phyloP scores from a whole-genome alignment of 2,888 invertebrate species.

The Limenitis camilla region DNA sequence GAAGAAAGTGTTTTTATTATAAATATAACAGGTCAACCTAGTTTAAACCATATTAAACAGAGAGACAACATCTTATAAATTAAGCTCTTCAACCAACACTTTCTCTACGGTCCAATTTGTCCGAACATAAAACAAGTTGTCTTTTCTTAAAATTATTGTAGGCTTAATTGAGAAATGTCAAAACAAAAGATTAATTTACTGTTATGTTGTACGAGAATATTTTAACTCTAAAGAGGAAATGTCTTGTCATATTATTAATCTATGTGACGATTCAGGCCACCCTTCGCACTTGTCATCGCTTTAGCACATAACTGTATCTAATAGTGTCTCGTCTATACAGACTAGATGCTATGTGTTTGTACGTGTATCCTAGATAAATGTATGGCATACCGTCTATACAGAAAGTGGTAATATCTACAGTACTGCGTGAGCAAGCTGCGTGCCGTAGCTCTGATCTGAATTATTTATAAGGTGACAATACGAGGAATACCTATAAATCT shows the following conservation, averaged over 20 bases:
- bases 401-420: background rate
- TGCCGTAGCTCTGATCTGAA: constrained; percentile 28
- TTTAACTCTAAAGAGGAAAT: constrained; percentile 13
- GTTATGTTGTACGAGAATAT: constrained; percentile 11
- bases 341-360: constrained; percentile 4
- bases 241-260: constrained; percentile 19
- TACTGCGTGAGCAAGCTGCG: constrained; percentile 20
- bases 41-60: background rate
- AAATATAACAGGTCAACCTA: background rate
- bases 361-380: too few relatives aligned
- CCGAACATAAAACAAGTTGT: constrained; percentile 17
- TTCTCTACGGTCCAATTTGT: constrained; percentile 26
- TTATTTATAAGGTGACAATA: constrained; percentile 44
- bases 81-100: constrained; percentile 22
- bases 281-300: constrained; percentile 36
- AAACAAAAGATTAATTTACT: constrained; percentile 21
- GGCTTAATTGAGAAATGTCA: constrained; percentile 26
- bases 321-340: constrained; percentile 22
- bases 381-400: too few relatives aligned
- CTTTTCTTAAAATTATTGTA: constrained; percentile 13
- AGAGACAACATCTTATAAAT: background rate
- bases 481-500: constrained; percentile 20
- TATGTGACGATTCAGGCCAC: constrained; percentile 24
- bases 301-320: constrained; percentile 36
- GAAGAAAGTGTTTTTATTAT: too few relatives aligned